These are phyloP conservation scores for Macaria notata DNA, from an alignment of 2,888 invertebrate genomes.

Conservation along the genomic window DNA sequence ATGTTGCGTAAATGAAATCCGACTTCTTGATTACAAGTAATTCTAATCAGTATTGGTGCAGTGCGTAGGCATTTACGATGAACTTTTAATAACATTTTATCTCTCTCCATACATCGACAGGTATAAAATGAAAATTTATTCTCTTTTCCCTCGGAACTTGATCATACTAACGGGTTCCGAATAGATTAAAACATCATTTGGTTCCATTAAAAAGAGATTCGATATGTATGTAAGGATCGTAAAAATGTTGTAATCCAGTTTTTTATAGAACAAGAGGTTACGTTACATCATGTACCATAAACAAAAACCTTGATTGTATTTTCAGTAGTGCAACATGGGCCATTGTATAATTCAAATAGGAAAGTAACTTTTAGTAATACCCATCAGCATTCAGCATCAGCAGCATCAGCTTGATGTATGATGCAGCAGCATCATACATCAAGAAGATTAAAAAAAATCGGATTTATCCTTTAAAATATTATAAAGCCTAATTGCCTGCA, in stretches of 20 bases:
- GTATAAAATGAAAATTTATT: constrained; percentile 27
- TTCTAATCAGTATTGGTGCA: constrained; percentile 3
- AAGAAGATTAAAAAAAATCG: no score
- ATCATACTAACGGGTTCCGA: constrained; percentile 37
- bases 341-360: no score
- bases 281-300: no score
- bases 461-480: no score
- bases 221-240: constrained; percentile 42
- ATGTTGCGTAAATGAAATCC: neutral
- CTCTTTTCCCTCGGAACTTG: constrained; percentile 22
- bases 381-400: no score
- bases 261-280: constrained; percentile 12
- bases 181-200: constrained; percentile 47
- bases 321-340: no score
- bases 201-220: constrained; percentile 48
- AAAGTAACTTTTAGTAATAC: no score
- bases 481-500: no score
- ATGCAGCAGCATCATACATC: no score
- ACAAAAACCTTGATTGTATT: no score
- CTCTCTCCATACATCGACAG: constrained; percentile 21
- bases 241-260: constrained; percentile 42
- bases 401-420: no score
- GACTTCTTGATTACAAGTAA: constrained; percentile 4
- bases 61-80: constrained; percentile 23
- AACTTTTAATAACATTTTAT: constrained; percentile 22